Evolutionary conservation across 2,888 invertebrate genomes (phyloP).

Genomic region (Nemurella pictetii): DNA sequence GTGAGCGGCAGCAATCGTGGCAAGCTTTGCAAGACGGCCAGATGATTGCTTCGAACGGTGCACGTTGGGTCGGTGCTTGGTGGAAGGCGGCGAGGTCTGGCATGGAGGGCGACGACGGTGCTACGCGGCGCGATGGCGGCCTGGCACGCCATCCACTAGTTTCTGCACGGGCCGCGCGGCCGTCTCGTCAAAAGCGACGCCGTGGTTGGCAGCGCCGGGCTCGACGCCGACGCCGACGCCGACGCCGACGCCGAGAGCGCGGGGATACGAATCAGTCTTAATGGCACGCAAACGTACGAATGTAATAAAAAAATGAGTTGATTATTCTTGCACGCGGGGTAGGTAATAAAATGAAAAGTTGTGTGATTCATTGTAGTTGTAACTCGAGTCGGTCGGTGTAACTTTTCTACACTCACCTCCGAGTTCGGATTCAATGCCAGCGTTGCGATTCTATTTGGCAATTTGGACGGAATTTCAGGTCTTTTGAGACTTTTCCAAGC

Average conservation of each 20-base stretch:
- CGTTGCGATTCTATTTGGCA: no score
- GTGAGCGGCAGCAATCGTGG: background rate
- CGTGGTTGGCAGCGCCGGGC: background rate
- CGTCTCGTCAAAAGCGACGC: background rate
- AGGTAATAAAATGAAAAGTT: background rate
- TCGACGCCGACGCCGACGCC: background rate
- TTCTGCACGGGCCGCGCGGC: background rate
- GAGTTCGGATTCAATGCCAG: background rate
- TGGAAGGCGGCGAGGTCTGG: background rate
- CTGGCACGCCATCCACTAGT: background rate
- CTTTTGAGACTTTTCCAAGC: no score
- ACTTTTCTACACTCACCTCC: background rate
- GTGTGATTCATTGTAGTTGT: background rate
- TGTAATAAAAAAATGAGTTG: background rate
- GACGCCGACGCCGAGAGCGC: background rate
- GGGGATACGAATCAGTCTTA: background rate
- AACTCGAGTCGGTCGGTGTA: background rate
- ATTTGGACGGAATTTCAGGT: no score
- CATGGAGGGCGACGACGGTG: background rate
- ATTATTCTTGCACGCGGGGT: background rate
- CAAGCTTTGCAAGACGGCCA: no score
- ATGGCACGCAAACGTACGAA: background rate
- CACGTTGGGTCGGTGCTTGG: background rate
- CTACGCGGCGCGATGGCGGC: no score
- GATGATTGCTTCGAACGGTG: background rate